Base-by-base conservation (phyloP, 1,140 invertebrate species). In the Cydia amplana region DNA sequence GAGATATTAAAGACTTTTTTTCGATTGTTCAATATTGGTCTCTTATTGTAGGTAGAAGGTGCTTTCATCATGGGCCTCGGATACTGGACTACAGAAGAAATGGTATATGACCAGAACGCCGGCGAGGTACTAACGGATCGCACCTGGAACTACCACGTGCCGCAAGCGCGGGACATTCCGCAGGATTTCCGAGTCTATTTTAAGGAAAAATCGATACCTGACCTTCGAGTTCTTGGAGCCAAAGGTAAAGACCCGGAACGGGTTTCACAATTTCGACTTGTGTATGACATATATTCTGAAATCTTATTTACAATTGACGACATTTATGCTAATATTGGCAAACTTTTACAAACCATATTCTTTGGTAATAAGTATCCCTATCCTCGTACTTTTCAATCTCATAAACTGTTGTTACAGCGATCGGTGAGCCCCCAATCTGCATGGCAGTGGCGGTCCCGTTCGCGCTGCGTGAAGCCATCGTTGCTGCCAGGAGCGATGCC, bases 11-110 rank as follows among this genome's bases (percentile, higher is more conserved):
- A 46, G 28, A 16, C 43, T 46, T 46, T 46, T 14, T 46, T 46
- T 49, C 0, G 4, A 16, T 49, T n/a, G 32, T n/a, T 70, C n/a
- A 25, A 32, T 18, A 16, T 36, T 36, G 14, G 3, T 9, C 65
- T 5, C 2, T 40, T 18, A 18, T 40, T 70, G 20, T 43, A 74
- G 73, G 75, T 89, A 1, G 96, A 97, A 92, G 97, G 96, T 16
- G 96, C 96, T 1, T 96, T 96, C 85, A 92, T 97, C 6, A 97
- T 97, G 97, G 97, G 96, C 6, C 79, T 97, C 12, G 97, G 97
- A 16, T 95, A 96, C 82, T 96, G 95, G 94, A 95, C 95, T 1
- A 93, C 87, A 3, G 97, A 97, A 86, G 93, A 96, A 77, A 86
- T 96, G 40, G 93, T 95, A 1, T 95, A 94, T 78, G 93, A 96